Evolutionary conservation across 2,888 invertebrate genomes (phyloP).

Genomic region (Osmoderma eremita): DNA sequence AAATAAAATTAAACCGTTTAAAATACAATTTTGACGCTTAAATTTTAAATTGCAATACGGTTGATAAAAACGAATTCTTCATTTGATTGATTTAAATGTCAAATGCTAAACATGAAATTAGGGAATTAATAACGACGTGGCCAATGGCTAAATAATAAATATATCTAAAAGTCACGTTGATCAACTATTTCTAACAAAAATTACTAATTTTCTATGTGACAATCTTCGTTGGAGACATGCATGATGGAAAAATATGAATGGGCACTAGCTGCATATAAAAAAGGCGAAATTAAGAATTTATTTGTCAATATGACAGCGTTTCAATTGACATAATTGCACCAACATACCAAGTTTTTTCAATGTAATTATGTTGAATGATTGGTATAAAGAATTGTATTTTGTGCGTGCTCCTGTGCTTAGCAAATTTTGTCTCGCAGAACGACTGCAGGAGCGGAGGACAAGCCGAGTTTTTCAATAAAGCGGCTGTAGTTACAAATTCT

Average conservation of each 20-base stretch:
- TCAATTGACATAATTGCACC: background rate
- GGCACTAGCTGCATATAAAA: background rate
- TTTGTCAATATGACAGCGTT: background rate
- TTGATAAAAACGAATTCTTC: too few species aligned
- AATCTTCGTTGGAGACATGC: too few species aligned
- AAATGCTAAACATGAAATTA: too few species aligned
- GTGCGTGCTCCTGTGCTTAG: background rate
- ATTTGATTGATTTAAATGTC: too few species aligned
- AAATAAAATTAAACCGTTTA: background rate
- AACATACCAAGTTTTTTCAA: background rate
- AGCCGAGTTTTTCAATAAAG: conserved; percentile 51
- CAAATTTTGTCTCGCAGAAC: background rate
- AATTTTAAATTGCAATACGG: too few species aligned
- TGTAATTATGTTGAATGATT: background rate
- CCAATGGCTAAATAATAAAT: too few species aligned
- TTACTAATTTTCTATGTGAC: too few species aligned
- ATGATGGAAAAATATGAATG: background rate
- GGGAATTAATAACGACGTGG: too few species aligned
- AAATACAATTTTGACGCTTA: conserved; percentile 1
- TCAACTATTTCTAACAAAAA: too few species aligned
- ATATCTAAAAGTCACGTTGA: too few species aligned
- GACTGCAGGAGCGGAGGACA: background rate
- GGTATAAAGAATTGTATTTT: background rate
- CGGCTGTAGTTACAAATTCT: conserved; percentile 77
- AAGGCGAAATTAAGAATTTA: background rate